A percentile compares a stretch with the other conserved stretches of the same genome.
phyloP scores from a whole-genome alignment of 2,113 vertebrate species.

The Ceratotherium simum region DNA sequence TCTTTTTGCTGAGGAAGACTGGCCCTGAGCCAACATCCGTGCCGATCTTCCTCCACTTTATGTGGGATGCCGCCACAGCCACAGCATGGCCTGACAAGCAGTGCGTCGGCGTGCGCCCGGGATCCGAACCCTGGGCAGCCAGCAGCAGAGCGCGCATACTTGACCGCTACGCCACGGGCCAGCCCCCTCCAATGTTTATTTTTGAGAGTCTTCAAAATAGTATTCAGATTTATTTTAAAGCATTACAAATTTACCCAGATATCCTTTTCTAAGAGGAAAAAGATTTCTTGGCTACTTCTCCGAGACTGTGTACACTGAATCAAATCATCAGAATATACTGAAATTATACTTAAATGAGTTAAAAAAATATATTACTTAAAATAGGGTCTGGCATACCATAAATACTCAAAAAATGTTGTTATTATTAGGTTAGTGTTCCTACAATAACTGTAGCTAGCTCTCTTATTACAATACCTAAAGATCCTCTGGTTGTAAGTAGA shows the following conservation, averaged over 20 bases:
- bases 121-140: too few species aligned
- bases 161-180: too few species aligned
- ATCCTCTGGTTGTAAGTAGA: slow-evolving; percentile 1
- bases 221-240: slow-evolving; percentile 52
- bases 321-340: neutral
- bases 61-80: too few species aligned
- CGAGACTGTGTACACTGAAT: slow-evolving; percentile 29
- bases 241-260: slow-evolving; percentile 44
- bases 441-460: slow-evolving; percentile 7
- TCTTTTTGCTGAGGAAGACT: too few species aligned
- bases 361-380: neutral
- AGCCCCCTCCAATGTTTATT: neutral
- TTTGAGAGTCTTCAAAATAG: slow-evolving; percentile 46
- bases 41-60: too few species aligned
- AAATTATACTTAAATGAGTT: slow-evolving; percentile 33
- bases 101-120: too few species aligned
- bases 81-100: too few species aligned
- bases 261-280: slow-evolving; percentile 20
- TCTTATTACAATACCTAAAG: slow-evolving; percentile 48
- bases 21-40: too few species aligned
- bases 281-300: slow-evolving; percentile 17
- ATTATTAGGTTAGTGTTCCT: slow-evolving; percentile 16
- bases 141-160: too few species aligned
- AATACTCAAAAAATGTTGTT: slow-evolving; percentile 26
- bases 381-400: slow-evolving; percentile 11